Evolutionary conservation across 2,797 vertebrate species (phyloP).

Genomic region (Pseudochirops corinnae): DNA sequence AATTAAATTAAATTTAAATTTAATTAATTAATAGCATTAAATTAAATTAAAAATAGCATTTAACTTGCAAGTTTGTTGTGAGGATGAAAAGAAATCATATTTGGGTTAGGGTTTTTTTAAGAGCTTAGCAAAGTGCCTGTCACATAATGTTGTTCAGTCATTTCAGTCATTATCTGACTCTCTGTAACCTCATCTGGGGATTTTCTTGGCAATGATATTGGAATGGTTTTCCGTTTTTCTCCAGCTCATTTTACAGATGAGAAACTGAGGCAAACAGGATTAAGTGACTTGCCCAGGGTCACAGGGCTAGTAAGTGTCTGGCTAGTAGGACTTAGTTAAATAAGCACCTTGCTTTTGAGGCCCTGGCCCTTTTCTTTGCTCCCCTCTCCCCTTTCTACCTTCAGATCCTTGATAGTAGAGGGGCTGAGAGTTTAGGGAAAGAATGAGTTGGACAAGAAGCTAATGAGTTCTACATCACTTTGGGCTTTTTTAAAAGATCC

Average conservation of each 20-base stretch:
- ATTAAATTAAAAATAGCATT: background rate
- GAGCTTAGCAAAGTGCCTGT: background rate
- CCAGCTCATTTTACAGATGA: background rate
- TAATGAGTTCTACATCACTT: background rate
- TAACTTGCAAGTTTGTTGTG: background rate
- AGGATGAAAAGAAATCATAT: background rate
- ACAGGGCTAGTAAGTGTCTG: background rate
- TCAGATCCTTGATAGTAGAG: background rate
- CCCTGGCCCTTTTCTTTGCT: background rate
- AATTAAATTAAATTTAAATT: background rate
- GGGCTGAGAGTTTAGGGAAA: background rate
- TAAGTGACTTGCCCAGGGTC: background rate
- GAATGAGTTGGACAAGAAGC: background rate
- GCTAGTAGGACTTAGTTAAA: background rate
- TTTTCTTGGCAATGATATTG: background rate
- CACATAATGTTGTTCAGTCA: background rate
- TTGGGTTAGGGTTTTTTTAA: background rate
- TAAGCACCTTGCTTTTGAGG: background rate
- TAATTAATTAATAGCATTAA: no score
- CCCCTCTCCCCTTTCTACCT: background rate
- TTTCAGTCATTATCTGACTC: background rate
- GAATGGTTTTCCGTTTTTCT: background rate
- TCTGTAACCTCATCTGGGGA: background rate
- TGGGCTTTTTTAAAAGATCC: background rate
- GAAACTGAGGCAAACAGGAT: background rate